phyloP scores from a whole-genome alignment of 2,888 invertebrate genomes.

The Dryadula phaetusa region DNA sequence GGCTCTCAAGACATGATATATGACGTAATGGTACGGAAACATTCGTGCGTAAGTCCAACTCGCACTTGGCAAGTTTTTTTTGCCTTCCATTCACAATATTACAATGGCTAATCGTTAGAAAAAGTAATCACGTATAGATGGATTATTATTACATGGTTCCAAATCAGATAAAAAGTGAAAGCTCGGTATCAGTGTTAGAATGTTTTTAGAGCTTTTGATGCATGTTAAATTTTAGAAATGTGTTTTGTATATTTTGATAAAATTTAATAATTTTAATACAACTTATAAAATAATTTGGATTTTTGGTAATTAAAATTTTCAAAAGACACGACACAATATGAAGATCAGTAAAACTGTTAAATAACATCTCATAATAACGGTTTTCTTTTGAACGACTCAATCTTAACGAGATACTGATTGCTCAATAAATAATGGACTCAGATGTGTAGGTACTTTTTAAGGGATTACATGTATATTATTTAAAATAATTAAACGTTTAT shows the following conservation, averaged over 20 bases:
- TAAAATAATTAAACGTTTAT: conserved; percentile 34
- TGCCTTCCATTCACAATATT: background rate
- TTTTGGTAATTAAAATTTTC: background rate
- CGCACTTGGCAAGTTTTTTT: too few species aligned
- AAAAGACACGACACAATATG: background rate
- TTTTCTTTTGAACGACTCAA: conserved; percentile 40
- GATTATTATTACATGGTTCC: conserved; percentile 4
- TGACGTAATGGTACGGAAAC: too few species aligned
- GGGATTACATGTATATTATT: background rate
- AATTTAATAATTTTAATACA: too few species aligned
- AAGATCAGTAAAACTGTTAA: conserved; percentile 16
- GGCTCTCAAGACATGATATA: too few species aligned
- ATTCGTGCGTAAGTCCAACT: too few species aligned
- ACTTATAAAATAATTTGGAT: too few species aligned
- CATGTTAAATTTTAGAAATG: background rate
- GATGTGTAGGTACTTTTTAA: conserved; percentile 15
- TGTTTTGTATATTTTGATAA: background rate
- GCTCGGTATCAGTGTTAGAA: background rate
- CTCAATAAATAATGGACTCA: conserved; percentile 35
- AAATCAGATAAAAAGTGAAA: conserved; percentile 24
- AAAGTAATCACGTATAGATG: conserved; percentile 7
- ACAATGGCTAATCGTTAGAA: conserved; percentile 1
- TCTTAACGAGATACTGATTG: conserved; percentile 33
- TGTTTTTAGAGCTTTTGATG: background rate
- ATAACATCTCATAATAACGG: conserved; percentile 30